A percentile compares a stretch with the other conserved stretches of the same genome.
phyloP scores from a whole-genome alignment of 92 coral and sea anemone species.

The Ricordea florida region DNA sequence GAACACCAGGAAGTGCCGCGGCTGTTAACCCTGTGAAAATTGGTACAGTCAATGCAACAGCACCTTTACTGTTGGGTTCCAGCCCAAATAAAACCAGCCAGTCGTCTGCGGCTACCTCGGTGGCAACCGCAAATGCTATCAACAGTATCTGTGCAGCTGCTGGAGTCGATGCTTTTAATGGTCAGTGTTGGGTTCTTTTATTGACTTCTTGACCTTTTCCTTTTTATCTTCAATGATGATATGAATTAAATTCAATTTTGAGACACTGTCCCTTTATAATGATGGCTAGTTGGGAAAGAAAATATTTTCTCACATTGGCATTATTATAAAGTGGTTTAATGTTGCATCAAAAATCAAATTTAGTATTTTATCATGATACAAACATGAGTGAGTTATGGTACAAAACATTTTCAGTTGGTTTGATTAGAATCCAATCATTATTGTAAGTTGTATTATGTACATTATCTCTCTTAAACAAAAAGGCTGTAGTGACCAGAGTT shows the following conservation, averaged over 20 bases:
- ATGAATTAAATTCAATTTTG: too few species aligned
- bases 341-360: not conserved
- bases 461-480: too few species aligned
- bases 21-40: slow-evolving; percentile 47
- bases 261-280: too few species aligned
- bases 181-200: slow-evolving; percentile 60
- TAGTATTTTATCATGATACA: too few species aligned
- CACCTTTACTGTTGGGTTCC: slow-evolving; percentile 63
- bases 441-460: too few species aligned
- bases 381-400: too few species aligned
- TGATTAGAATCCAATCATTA: too few species aligned
- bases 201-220: not conserved
- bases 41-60: slow-evolving; percentile 62
- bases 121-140: slow-evolving; percentile 94
- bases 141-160: slow-evolving; percentile 98
- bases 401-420: too few species aligned
- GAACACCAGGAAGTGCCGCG: slow-evolving; percentile 43
- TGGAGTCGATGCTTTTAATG: slow-evolving; percentile 95
- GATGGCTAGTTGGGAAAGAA: too few species aligned
- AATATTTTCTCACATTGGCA: too few species aligned
- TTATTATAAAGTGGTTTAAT: too few species aligned
- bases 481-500: slow-evolving; percentile 21
- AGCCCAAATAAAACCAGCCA: slow-evolving; percentile 70
- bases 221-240: too few species aligned
- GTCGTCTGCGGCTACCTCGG: slow-evolving; percentile 69